Conservation (phyloP, 2,888 invertebrate species). For the Sinopyrophorus schimmeli region DNA sequence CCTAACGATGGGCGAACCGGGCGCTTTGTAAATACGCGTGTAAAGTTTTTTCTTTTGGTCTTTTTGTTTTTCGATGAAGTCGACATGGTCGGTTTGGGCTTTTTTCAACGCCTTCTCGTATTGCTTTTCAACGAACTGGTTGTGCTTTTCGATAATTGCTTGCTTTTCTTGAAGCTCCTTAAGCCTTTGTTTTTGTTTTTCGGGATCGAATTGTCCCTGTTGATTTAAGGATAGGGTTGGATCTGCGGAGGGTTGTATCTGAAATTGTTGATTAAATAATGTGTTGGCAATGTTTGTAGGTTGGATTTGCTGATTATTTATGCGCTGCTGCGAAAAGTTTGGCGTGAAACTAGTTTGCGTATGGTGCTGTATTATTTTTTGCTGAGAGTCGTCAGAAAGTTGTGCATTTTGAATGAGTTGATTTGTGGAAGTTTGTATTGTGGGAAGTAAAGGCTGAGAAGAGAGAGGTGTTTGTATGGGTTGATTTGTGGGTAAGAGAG, state of each 20-base stretch:
- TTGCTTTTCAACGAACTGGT: constrained; percentile 77
- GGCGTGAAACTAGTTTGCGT: constrained; percentile 52
- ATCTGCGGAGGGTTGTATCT: constrained; percentile 43
- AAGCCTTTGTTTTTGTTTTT: constrained; percentile 66
- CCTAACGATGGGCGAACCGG: constrained; percentile 42
- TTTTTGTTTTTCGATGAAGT: constrained; percentile 71
- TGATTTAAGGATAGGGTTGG: constrained; percentile 42
- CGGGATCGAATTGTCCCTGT: constrained; percentile 53
- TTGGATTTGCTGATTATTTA: constrained; percentile 20
- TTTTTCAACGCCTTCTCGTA: constrained; percentile 79
- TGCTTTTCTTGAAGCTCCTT: constrained; percentile 74
- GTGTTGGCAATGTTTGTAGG: constrained; percentile 28
- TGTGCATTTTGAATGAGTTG: too few relatives aligned
- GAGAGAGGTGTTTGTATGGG: constrained; percentile 23
- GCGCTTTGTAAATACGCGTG: constrained; percentile 49
- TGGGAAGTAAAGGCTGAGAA: constrained; percentile 15
- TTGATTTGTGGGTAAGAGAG: constrained; percentile 21
- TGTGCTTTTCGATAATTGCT: constrained; percentile 73
- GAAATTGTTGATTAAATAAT: constrained; percentile 36
- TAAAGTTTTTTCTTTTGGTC: constrained; percentile 62
- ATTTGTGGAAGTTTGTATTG: constrained; percentile 16
- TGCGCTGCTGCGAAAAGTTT: constrained; percentile 33
- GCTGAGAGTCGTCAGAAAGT: constrained; percentile 1
- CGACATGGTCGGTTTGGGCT: constrained; percentile 71
- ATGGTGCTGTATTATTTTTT: constrained; percentile 46